Evolutionary conservation across 2,888 invertebrate genomes (phyloP), one percentile per base, ranked within the genome.

Genomic region (Microctonus hyperodae): DNA sequence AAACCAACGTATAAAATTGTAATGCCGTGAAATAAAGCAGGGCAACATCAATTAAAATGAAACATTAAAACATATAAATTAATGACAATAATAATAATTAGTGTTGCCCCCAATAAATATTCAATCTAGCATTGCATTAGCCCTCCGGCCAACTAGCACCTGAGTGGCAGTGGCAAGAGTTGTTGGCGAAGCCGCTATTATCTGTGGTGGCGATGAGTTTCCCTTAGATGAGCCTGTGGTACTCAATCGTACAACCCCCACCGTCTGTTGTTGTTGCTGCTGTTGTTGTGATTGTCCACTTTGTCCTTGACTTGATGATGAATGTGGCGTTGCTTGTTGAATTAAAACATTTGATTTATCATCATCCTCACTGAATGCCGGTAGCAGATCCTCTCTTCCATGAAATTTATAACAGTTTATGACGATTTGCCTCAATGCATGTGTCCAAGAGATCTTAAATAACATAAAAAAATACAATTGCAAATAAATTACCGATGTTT

Each of bases 321-420:
- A 81, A 65, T 83, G 83, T 22, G 82, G 78, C 2, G 81, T 85
- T 83, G 75, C 86, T 81, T 77, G 88, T 84, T 76, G 91, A 86
- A 79, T 88, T 75, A 80, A 87, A 22, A 82, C 86, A 78, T 88
- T 89, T 20, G 89, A 88, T 76, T 93, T 93, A 71, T 95, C 95
- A 69, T 95, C 94, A 67, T 96, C 95, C 81, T 96, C 97, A 62
- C 91, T 93, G 86, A 97, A 97, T 48, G 96, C 95, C 16, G 97
- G 97, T 79, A 98, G 86, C 72, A 98, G 88, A 85, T 98, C 97
- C 86, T 97, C 97, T 74, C 97, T 89, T 0, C 97, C 96, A 85
- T 98, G 97, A 87, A 94, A 97, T 87, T 96, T 97, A 88, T 98
- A 98, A 86, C 98, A 98, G 86, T 97, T 97, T 81, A 96, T 94